These are phyloP conservation scores for Malthinus seriepunctatus DNA, from an alignment of 2,888 invertebrate genomes.

Conservation along the genomic window DNA sequence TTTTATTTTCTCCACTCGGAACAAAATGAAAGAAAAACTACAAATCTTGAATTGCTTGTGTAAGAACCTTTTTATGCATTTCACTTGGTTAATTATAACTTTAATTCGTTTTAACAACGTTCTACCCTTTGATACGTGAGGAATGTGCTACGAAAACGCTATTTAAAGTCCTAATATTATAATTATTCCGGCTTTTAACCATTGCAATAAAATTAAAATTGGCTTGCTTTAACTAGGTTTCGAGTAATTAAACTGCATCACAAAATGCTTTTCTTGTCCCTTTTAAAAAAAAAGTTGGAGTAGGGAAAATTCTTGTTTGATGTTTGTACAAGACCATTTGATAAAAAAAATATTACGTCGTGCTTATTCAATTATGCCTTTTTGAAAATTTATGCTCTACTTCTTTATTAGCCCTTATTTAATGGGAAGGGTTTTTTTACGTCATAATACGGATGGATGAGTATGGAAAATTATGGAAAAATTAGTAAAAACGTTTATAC, in stretches of 20 bases:
- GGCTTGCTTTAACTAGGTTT: constrained; percentile 44
- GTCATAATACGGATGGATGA: too few species aligned
- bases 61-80: constrained; percentile 25
- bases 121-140: constrained; percentile 42
- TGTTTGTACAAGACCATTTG: not conserved
- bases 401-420: too few species aligned
- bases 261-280: constrained; percentile 24
- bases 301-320: not conserved
- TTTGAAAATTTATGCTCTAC: too few species aligned
- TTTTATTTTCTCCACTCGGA: too few species aligned
- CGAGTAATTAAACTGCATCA: constrained; percentile 39
- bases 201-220: constrained; percentile 50
- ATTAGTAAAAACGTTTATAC: too few species aligned
- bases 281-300: too few species aligned
- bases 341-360: not conserved
- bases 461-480: too few species aligned
- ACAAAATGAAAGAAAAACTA: too few species aligned
- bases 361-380: not conserved
- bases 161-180: constrained; percentile 46
- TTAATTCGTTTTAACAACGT: constrained; percentile 38
- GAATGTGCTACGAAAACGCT: constrained; percentile 42
- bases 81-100: constrained; percentile 36
- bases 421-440: too few species aligned
- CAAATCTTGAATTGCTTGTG: too few species aligned
- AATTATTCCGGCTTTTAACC: constrained; percentile 50